A percentile compares a stretch with the other conserved stretches of the same genome.
phyloP scores from a whole-genome alignment of 2,888 invertebrate species.

The Hypselothyrea guttata region DNA sequence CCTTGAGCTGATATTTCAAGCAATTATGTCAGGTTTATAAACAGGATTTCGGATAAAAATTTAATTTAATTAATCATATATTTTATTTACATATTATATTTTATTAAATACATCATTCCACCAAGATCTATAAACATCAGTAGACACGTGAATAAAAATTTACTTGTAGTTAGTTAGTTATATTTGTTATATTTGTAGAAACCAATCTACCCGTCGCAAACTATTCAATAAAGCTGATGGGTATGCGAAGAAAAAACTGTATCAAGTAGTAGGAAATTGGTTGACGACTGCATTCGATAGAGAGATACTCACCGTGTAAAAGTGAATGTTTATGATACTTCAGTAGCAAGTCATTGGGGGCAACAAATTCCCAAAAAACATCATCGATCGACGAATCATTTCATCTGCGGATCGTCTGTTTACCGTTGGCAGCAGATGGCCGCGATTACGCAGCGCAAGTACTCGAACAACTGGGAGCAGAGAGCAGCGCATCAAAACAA shows the following conservation, averaged over 20 bases:
- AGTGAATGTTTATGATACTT: conserved; percentile 75
- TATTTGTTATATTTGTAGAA: no score
- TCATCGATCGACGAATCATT: conserved; percentile 22
- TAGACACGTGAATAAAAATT: no score
- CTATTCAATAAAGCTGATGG: no score
- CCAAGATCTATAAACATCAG: no score
- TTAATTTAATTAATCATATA: no score
- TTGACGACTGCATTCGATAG: conserved; percentile 60
- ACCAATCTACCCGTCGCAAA: no score
- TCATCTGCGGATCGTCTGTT: background rate
- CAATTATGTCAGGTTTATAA: no score
- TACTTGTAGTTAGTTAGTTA: no score
- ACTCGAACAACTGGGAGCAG: conserved; percentile 28
- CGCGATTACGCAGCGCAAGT: conserved; percentile 55
- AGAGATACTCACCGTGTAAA: conserved; percentile 41
- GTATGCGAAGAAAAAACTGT: conserved; percentile 30
- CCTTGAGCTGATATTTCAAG: no score
- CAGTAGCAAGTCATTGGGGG: conserved; percentile 61
- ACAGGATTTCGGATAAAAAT: no score
- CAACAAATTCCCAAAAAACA: conserved; percentile 49
- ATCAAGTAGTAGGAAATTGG: conserved; percentile 76
- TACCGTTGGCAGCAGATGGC: conserved; percentile 36
- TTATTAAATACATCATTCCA: no score
- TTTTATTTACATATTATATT: no score
- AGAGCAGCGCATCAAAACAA: conserved; percentile 23